Evolutionary conservation across 2,888 invertebrate species (phyloP).

Genomic region (Orthosia gothica): DNA sequence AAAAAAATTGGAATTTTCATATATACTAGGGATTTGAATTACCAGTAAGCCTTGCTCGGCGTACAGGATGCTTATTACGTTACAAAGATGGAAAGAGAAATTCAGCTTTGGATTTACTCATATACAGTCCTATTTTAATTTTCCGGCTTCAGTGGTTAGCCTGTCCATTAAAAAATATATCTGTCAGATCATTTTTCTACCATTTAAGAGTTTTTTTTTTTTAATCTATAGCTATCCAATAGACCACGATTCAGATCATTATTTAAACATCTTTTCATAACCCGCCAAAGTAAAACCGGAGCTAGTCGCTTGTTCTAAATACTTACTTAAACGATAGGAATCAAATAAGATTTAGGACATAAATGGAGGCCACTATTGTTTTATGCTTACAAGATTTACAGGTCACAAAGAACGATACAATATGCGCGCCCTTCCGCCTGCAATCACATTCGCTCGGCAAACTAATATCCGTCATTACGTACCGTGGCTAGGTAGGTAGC

Average conservation of each 20-base stretch:
- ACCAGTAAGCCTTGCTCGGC: too few relatives aligned
- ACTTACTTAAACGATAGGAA: neutral
- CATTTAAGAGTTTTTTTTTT: too few relatives aligned
- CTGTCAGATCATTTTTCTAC: too few relatives aligned
- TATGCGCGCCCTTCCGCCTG: constrained; percentile 45
- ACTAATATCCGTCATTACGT: constrained; percentile 49
- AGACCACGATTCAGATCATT: neutral
- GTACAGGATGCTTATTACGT: too few relatives aligned
- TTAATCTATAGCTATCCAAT: too few relatives aligned
- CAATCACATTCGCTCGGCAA: constrained; percentile 46
- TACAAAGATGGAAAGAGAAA: too few relatives aligned
- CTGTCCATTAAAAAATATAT: too few relatives aligned
- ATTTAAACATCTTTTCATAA: neutral
- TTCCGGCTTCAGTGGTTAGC: too few relatives aligned
- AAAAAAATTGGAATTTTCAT: too few relatives aligned
- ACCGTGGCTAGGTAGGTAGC: constrained; percentile 24
- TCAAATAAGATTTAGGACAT: constrained; percentile 4
- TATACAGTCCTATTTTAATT: too few relatives aligned
- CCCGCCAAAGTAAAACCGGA: neutral
- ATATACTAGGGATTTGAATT: too few relatives aligned
- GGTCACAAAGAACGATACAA: constrained; percentile 41
- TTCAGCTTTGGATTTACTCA: too few relatives aligned
- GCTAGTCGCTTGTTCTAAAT: neutral
- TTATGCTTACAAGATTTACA: constrained; percentile 25
- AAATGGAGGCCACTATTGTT: constrained; percentile 20